These are phyloP conservation scores for Scortum barcoo DNA, from an alignment of 2,113 vertebrate genomes.

Conservation along the genomic window DNA sequence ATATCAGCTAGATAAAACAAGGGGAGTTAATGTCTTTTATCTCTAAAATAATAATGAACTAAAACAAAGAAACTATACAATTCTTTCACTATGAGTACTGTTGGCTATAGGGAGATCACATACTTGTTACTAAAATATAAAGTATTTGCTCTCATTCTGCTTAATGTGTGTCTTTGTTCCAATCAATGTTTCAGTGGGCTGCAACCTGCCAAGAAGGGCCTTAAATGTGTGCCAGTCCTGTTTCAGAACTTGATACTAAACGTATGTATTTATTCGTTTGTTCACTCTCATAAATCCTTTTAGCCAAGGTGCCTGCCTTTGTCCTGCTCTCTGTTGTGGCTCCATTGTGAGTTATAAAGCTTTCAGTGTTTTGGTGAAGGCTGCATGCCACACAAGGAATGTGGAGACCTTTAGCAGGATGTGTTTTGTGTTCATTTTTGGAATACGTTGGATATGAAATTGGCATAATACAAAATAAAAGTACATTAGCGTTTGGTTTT, in stretches of 20 bases:
- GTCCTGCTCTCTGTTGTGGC: constrained; percentile 5
- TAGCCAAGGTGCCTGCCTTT: neutral
- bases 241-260: neutral
- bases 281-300: neutral
- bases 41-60: neutral
- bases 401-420: constrained; percentile 2
- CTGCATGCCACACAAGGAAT: constrained; percentile 18
- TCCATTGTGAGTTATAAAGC: constrained; percentile 16
- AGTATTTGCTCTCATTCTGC: neutral
- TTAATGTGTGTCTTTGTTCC: neutral
- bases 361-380: neutral
- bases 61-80: neutral
- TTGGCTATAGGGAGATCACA: neutral
- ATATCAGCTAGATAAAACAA: neutral
- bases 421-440: neutral
- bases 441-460: neutral
- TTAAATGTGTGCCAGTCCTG: constrained; percentile 2
- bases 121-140: neutral
- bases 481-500: neutral
- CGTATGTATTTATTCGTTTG: neutral
- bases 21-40: neutral
- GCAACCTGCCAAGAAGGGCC: neutral
- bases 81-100: neutral
- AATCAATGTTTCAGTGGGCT: neutral
- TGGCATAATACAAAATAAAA: neutral